phyloP scores from a whole-genome alignment of 2,113 vertebrate genomes.

The Stictonetta naevosa region DNA sequence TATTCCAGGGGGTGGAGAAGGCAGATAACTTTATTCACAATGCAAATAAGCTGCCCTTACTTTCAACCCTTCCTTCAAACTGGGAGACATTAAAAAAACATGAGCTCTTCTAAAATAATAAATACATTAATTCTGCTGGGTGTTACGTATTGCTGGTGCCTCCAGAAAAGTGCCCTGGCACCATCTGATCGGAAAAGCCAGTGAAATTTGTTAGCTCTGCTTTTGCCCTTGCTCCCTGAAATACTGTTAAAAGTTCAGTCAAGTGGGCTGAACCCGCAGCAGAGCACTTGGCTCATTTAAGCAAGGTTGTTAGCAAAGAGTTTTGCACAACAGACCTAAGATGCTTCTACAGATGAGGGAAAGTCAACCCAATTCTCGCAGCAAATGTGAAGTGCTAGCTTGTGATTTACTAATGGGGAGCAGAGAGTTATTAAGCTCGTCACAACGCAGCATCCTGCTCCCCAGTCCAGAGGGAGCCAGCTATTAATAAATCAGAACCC shows the following conservation, averaged over 20 bases:
- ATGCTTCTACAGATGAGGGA: slow-evolving; percentile 3
- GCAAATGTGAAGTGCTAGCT: background rate
- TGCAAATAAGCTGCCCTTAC: slow-evolving; percentile 75
- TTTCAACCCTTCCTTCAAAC: slow-evolving; percentile 76
- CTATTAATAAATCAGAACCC: slow-evolving; percentile 62
- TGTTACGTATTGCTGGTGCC: background rate
- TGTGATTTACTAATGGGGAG: slow-evolving; percentile 46
- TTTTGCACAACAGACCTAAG: slow-evolving; percentile 11
- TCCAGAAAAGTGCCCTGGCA: background rate
- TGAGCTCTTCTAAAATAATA: slow-evolving; percentile 71
- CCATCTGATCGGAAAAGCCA: background rate
- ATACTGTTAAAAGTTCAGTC: background rate
- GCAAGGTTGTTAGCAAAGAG: background rate
- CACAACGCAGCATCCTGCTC: background rate
- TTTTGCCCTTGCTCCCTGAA: background rate
- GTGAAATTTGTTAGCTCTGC: background rate
- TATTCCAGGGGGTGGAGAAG: slow-evolving; percentile 59
- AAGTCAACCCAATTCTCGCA: background rate
- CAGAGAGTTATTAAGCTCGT: slow-evolving; percentile 36
- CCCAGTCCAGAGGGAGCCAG: slow-evolving; percentile 19
- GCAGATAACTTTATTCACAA: slow-evolving; percentile 76
- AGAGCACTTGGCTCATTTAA: background rate
- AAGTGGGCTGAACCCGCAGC: background rate
- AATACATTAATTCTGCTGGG: slow-evolving; percentile 26
- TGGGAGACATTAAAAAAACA: slow-evolving; percentile 75